Evolutionary conservation across 2,888 invertebrate genomes (phyloP).

Genomic region (Lomographa bimaculata): DNA sequence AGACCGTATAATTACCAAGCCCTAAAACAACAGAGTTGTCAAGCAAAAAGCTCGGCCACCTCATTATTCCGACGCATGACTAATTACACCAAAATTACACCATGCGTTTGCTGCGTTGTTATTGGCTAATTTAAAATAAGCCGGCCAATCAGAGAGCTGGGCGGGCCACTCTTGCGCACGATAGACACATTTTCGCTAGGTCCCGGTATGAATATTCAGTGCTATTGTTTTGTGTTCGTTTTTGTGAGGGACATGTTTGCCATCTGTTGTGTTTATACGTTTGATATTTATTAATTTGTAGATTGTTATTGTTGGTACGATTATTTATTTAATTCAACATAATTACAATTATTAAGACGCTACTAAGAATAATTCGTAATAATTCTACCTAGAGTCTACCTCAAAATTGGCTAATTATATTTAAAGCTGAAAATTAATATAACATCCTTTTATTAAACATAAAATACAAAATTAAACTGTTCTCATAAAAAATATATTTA

Average conservation of each 20-base stretch:
- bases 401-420: no score
- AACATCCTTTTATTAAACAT: no score
- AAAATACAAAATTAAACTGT: no score
- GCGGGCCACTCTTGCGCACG: constrained; percentile 76
- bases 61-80: constrained; percentile 69
- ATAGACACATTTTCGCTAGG: constrained; percentile 45
- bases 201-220: constrained; percentile 61
- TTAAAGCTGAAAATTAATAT: no score
- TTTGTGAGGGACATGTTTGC: constrained; percentile 26
- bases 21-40: constrained; percentile 38
- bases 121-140: constrained; percentile 70
- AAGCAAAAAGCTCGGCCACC: constrained; percentile 39
- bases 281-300: background rate
- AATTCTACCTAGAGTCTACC: no score
- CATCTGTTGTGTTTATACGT: constrained; percentile 25
- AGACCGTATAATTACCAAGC: constrained; percentile 31
- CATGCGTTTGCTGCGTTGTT: constrained; percentile 48
- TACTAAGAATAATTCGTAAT: no score
- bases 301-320: no score
- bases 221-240: constrained; percentile 24
- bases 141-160: constrained; percentile 68
- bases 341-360: no score
- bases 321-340: no score
- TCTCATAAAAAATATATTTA: no score
- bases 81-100: constrained; percentile 82